These are phyloP conservation scores for Dipodomys ordii DNA, from an alignment of 2,113 vertebrate genomes.

Conservation along the genomic window DNA sequence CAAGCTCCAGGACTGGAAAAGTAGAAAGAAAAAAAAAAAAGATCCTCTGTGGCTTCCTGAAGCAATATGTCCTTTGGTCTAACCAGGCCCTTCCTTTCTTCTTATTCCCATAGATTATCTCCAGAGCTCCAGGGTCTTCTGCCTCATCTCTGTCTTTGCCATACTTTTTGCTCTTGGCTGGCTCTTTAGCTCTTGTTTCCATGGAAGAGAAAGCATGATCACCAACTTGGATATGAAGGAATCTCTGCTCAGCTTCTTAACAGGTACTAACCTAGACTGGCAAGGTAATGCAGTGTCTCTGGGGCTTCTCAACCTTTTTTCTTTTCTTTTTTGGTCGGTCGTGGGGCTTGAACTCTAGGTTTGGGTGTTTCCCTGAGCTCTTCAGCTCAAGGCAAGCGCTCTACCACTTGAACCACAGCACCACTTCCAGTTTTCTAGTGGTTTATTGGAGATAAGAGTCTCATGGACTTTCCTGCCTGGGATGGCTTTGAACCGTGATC, in stretches of 20 bases:
- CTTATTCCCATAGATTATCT: constrained; percentile 67
- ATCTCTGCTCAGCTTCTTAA: constrained; percentile 68
- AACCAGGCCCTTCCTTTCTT: background rate
- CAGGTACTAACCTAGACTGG: constrained; percentile 68
- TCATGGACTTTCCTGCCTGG: too few species aligned
- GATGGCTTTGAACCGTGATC: too few species aligned
- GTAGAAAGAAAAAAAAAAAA: background rate
- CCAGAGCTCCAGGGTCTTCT: constrained; percentile 62
- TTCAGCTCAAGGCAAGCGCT: too few species aligned
- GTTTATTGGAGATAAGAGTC: too few species aligned
- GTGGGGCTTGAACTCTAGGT: too few species aligned
- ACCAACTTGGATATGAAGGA: constrained; percentile 70
- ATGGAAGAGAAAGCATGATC: background rate
- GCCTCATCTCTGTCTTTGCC: constrained; percentile 60
- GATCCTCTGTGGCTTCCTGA: background rate
- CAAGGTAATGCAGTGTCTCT: background rate
- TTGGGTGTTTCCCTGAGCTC: too few species aligned
- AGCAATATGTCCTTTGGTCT: background rate
- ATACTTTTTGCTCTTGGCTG: constrained; percentile 19
- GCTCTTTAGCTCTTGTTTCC: constrained; percentile 57
- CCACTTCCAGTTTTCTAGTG: too few species aligned
- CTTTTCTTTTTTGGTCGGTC: too few species aligned
- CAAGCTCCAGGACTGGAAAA: background rate
- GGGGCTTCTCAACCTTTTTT: background rate
- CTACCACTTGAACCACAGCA: too few species aligned